Evolutionary conservation across 2,888 invertebrate genomes (phyloP).

Genomic region (Flabesymbios commensalis): DNA sequence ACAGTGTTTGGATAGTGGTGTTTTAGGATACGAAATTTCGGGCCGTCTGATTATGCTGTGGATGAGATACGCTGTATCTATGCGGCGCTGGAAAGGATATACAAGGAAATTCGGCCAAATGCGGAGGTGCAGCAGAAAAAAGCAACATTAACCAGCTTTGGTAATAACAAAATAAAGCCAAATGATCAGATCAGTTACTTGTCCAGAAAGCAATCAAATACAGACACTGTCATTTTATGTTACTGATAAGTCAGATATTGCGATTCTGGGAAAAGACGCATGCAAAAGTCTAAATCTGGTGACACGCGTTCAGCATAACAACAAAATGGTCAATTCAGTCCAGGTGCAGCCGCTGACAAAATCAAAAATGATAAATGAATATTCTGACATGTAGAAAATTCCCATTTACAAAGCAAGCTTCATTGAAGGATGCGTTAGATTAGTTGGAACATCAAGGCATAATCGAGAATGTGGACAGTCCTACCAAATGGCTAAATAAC

Average conservation of each 20-base stretch:
- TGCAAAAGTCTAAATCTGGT: conserved; percentile 7
- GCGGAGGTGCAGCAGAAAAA: background rate
- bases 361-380: background rate
- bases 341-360: background rate
- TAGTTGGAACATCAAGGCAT: conserved; percentile 21
- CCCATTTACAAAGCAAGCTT: conserved; percentile 10
- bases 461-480: conserved; percentile 19
- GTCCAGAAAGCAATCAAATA: too few species aligned
- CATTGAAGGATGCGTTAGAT: conserved; percentile 12
- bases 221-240: conserved; percentile 8
- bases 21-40: too few species aligned
- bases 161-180: background rate
- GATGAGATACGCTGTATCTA: too few species aligned
- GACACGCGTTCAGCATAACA: background rate
- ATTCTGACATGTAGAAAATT: conserved; percentile 13
- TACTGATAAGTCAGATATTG: background rate
- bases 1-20: too few species aligned
- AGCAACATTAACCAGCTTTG: background rate
- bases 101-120: background rate
- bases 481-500: conserved; percentile 33
- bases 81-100: too few species aligned
- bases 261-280: background rate
- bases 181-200: background rate
- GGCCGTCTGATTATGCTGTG: too few species aligned
- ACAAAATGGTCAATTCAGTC: background rate